These are phyloP conservation scores for Xiphias gladius DNA, from an alignment of 2,113 vertebrate genomes.

Conservation along the genomic window DNA sequence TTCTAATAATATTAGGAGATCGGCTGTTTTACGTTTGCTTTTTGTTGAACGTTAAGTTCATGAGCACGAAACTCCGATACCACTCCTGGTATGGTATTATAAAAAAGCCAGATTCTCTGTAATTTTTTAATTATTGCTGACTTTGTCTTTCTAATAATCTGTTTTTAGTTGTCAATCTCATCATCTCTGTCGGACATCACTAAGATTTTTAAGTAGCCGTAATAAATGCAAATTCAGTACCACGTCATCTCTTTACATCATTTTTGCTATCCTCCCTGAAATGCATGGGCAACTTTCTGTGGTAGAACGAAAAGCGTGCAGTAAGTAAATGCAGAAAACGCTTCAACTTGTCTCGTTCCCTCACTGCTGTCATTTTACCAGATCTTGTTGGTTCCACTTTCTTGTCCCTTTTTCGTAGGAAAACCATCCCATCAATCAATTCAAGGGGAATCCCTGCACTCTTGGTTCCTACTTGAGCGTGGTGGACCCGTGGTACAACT, in stretches of 20 bases:
- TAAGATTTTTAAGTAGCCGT: not conserved
- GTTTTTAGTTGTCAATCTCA: not conserved
- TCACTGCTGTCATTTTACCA: not conserved
- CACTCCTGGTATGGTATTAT: not conserved
- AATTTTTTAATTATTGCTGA: not conserved
- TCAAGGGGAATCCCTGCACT: constrained; percentile 70
- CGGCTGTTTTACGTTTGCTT: not conserved
- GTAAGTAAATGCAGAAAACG: not conserved
- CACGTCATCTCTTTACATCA: not conserved
- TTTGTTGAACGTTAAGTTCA: not conserved
- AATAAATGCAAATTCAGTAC: not conserved
- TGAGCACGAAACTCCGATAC: too few species aligned
- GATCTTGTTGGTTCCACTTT: constrained; percentile 6
- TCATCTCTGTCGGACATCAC: too few species aligned
- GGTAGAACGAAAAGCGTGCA: not conserved
- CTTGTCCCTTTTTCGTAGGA: constrained; percentile 65
- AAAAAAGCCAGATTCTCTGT: not conserved
- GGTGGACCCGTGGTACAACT: constrained; percentile 92
- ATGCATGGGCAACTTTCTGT: not conserved
- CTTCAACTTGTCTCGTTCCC: not conserved
- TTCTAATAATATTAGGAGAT: not conserved
- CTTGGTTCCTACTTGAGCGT: constrained; percentile 90
- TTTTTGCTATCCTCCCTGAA: not conserved
- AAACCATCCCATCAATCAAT: constrained; percentile 13
- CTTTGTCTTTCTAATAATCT: not conserved